These are phyloP conservation scores for Tetranychus urticae DNA, from an alignment of 1,140 invertebrate genomes.

Conservation along the genomic window DNA sequence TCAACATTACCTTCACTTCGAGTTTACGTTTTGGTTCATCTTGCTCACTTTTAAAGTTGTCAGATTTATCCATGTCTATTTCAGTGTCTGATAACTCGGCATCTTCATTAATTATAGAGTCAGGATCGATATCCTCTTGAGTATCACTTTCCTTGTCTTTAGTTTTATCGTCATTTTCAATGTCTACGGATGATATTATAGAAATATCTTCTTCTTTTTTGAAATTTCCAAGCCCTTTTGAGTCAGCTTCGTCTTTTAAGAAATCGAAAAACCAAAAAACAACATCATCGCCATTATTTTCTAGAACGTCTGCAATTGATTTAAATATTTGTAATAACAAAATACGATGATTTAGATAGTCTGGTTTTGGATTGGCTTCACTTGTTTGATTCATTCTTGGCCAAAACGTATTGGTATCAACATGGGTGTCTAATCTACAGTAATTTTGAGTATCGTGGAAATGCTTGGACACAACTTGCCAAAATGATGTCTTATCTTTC, in stretches of 20 bases:
- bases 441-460: background rate
- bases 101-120: background rate
- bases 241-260: background rate
- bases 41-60: background rate
- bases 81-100: background rate
- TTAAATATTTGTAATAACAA: constrained; percentile 53
- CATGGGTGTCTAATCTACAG: background rate
- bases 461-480: background rate
- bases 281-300: constrained; percentile 49
- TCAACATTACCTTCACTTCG: background rate
- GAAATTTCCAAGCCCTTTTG: too few relatives aligned
- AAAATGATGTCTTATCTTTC: background rate
- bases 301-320: constrained; percentile 41
- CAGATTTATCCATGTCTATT: too few relatives aligned
- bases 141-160: constrained; percentile 8
- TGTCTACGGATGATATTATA: background rate
- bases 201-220: background rate
- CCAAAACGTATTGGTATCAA: background rate
- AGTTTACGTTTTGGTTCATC: too few relatives aligned
- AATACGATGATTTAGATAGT: constrained; percentile 45
- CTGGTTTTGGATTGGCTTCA: constrained; percentile 18
- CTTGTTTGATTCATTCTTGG: background rate
- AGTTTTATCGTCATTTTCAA: background rate
- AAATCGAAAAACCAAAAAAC: constrained; percentile 41
- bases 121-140: constrained; percentile 7